phyloP scores from a whole-genome alignment of 2,113 vertebrate species.

The Myiozetetes cayanensis region DNA sequence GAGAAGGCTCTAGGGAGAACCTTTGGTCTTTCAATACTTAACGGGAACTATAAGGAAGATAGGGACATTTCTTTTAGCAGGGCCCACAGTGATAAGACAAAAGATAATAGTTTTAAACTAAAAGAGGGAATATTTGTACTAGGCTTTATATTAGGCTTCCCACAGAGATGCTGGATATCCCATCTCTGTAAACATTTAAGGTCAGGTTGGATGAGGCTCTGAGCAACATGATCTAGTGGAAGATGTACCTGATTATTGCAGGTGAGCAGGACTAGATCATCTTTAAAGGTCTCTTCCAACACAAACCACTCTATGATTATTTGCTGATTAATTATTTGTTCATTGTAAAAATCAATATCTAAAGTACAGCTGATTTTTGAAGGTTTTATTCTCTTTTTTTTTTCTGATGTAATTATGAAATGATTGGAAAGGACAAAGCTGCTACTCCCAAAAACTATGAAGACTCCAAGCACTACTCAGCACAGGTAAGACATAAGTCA shows the following conservation, averaged over 20 bases:
- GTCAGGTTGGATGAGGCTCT: not conserved
- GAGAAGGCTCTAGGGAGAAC: not conserved
- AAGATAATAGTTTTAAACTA: not conserved
- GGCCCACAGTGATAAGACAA: not conserved
- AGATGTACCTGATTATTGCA: not conserved
- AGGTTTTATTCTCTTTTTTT: not conserved
- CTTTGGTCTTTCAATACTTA: not conserved
- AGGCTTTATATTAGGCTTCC: not conserved
- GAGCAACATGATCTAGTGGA: not conserved
- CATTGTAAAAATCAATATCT: not conserved
- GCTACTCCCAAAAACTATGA: not conserved
- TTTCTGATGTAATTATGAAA: not conserved
- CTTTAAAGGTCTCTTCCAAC: not conserved
- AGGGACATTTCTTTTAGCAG: not conserved
- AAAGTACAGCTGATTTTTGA: not conserved
- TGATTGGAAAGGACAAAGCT: not conserved
- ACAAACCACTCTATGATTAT: not conserved
- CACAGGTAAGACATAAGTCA: not conserved
- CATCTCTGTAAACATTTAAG: not conserved
- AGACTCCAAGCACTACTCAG: not conserved
- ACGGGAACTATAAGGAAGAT: not conserved
- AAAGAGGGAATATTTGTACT: not conserved
- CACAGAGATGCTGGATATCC: not conserved
- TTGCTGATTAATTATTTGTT: not conserved
- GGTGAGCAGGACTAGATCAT: not conserved